Percentiles rank a stretch among this genome's conserved stretches.
phyloP scores from a whole-genome alignment of 2,113 vertebrate species.

The Hylia prasina region DNA sequence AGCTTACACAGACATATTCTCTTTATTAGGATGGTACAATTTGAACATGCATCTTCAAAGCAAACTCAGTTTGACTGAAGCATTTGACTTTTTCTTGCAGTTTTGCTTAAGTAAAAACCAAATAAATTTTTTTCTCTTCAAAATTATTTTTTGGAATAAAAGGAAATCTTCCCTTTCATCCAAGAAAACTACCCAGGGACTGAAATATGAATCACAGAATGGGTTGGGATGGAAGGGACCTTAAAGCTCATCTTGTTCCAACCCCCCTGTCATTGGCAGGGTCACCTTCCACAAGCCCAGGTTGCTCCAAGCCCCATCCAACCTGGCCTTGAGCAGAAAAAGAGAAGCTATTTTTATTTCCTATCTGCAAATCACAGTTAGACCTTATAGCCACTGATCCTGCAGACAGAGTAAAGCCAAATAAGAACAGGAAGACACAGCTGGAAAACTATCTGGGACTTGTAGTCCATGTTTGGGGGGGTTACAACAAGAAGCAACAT shows the following conservation, averaged over 20 bases:
- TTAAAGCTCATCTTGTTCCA: neutral
- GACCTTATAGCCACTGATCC: neutral
- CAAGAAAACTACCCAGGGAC: neutral
- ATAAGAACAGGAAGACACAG: neutral
- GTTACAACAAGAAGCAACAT: neutral
- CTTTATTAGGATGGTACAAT: neutral
- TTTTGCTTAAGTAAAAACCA: neutral
- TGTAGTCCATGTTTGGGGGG: fast-evolving
- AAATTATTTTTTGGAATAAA: neutral
- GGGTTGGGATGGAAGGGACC: neutral
- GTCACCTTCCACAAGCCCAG: neutral
- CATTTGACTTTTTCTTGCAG: neutral
- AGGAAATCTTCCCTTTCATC: neutral
- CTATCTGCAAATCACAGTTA: neutral
- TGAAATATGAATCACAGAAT: neutral
- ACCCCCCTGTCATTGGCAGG: no score
- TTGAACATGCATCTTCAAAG: neutral
- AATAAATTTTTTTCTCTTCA: neutral
- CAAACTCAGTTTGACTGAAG: neutral
- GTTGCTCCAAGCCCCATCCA: neutral
- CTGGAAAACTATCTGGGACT: neutral
- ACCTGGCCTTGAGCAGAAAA: neutral
- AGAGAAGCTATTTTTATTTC: neutral
- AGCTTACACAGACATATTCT: neutral
- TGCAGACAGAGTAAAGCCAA: neutral